Base-by-base conservation (phyloP, 2,113 vertebrate species). In the Cyprinus carpio region DNA sequence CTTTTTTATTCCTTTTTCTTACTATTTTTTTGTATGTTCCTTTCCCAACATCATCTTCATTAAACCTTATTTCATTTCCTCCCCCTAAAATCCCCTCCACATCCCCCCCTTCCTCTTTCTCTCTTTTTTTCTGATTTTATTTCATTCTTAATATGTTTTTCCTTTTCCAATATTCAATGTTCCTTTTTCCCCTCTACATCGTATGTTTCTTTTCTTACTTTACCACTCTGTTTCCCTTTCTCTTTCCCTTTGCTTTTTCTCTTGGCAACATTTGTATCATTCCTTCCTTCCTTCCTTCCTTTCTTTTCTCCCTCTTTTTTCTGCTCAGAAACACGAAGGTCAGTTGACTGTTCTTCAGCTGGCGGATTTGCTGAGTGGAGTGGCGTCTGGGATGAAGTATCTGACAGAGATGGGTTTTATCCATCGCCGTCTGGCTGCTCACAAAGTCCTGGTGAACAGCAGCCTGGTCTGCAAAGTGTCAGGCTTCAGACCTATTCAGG, bases 361-460 rank as follows among this genome's bases (percentile, higher is more conserved):
- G 79, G 88, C 97, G 88, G 96, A 95, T 87, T 93, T 99, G 95
- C 90, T 99, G 92, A 94, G 94, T 0, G 96, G 96, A 2, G 96
- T 98, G 34, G 96, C 97, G 0, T 97, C 97, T 0, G 98, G 97
- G 88, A 99, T 99, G 98, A 98, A 96, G 83, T 99, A 99, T 89
- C 92, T 99, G 89, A 96, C 97, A 0, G 97, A 99, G 92, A 98
- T 99, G 97, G 97, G 98, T 88, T 99, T 97, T 1, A 87, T 99
- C 0, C 98, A 99, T 90, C 97, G 96, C 81, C 95, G 95, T 56
- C 95, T 99, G 12, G 97, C 98, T 0, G 98, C 98, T 43, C 97
- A 97, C 91, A 97, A 96, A 51, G 96, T 99, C 37, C 93, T 99
- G 0, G 95, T 99, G 64, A 97, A 96, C 93, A 92, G 93, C 67